A percentile compares a stretch with the other conserved stretches of the same genome.
Evolutionary conservation across 2,888 invertebrate genomes (phyloP).

Genomic region (Acanthosepion pharaonis): DNA sequence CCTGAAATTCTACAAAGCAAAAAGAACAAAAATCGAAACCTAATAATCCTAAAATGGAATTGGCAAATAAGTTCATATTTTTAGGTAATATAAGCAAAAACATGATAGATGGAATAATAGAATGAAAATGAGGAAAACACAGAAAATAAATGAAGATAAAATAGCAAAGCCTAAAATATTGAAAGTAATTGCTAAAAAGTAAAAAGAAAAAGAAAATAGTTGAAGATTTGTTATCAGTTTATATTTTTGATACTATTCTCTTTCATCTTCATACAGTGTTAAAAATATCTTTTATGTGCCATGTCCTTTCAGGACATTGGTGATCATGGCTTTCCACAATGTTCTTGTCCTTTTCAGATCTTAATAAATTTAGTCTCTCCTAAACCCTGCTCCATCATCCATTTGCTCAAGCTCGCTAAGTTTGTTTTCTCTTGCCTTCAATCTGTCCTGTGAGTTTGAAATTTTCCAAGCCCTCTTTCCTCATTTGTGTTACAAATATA

Average conservation of each 20-base stretch:
- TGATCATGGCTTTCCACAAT: too few species aligned
- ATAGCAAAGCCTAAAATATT: background rate
- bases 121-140: background rate
- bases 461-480: too few species aligned
- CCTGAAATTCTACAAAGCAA: background rate
- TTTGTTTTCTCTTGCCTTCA: too few species aligned
- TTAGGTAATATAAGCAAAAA: background rate
- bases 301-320: background rate
- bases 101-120: background rate
- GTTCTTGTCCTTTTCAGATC: too few species aligned
- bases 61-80: background rate
- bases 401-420: too few species aligned
- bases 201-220: background rate
- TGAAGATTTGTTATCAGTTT: background rate
- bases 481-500: background rate
- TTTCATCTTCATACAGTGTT: background rate
- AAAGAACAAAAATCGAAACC: background rate
- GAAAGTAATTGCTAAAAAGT: background rate
- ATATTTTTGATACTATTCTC: background rate
- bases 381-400: too few species aligned
- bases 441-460: too few species aligned
- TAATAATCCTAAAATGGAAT: constrained; percentile 6
- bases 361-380: too few species aligned
- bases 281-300: background rate
- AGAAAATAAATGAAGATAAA: background rate